Base-by-base conservation (phyloP, 2,888 invertebrate genomes). In the Drosophila nigricruria region DNA sequence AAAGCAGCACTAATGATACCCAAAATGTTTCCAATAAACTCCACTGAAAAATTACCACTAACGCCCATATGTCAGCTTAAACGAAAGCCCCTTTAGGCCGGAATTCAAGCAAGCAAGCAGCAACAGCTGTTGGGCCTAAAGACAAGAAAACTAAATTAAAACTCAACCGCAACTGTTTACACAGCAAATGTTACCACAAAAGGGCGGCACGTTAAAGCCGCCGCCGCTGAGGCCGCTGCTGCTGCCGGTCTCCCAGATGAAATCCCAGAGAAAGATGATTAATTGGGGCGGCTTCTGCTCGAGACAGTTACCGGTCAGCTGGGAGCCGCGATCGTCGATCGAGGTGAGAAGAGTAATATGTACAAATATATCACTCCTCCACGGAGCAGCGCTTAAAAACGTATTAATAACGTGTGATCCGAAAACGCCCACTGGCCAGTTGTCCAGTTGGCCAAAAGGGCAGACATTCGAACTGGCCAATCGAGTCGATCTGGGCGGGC, bases 301-400 rank as follows among this genome's bases (percentile, higher is more conserved):
- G 23, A 59, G 62, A 66, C 81, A 61, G 65, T 68, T 63, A 59
- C 56, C 56, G 56, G 56, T 56, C 56, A 32, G 42, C 59, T 63
- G 47, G 61, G 61, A 56, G 70, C 73, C 65, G 25, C 53, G 79
- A 60, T 20, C 34, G 65, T 23, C 53, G 66, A 38, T 42, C 54
- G 57, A 89, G 86, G 90, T 86, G 86, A 85, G 88, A 86, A 86
- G 86, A 86, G 71, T 86, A 86, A 86, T 86, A 88, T 89, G 88
- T 89, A 89, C 75, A 89, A 86, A 86, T 86, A 89, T 89, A 88
- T 86, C 86, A 86, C 90, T 89, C 90, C 90, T 88, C 90, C 81
- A 73, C 73, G 58, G 40, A 78, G 42, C 81, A 81, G 42, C 82
- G 77, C 71, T 89, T 86, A 86, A 86, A 89, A 88, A 73, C 64